A percentile compares a stretch with the other conserved stretches of the same genome.
phyloP scores from a whole-genome alignment of 2,797 vertebrate genomes.

The Trachops cirrhosus region DNA sequence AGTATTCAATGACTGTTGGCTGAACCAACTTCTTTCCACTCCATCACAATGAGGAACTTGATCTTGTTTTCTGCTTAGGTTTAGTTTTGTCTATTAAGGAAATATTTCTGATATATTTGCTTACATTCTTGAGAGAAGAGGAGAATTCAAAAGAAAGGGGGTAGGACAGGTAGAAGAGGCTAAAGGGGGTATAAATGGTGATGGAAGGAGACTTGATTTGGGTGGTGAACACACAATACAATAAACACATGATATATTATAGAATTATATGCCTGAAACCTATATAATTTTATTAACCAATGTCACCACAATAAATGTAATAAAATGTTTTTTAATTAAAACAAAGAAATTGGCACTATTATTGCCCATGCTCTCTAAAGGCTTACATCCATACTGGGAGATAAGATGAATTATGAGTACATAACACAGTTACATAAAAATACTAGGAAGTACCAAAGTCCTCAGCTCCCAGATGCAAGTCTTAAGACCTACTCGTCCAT shows the following conservation, averaged over 20 bases:
- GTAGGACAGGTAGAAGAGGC: not conserved
- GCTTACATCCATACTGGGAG: not conserved
- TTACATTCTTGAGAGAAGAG: not conserved
- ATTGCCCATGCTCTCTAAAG: not conserved
- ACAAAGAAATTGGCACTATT: not conserved
- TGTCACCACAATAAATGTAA: not conserved
- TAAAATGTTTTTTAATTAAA: not conserved
- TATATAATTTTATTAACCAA: not conserved
- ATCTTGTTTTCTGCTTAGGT: constrained; percentile 10
- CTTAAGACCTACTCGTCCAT: not conserved
- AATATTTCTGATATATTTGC: not conserved
- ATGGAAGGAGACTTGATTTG: not conserved
- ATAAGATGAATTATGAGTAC: not conserved
- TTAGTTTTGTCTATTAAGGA: not conserved
- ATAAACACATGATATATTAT: not conserved
- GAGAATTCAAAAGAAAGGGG: not conserved
- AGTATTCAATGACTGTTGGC: not conserved
- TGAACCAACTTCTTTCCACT: not conserved
- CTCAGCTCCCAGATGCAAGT: not conserved
- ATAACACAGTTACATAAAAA: not conserved
- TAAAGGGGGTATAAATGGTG: not conserved
- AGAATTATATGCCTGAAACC: not conserved
- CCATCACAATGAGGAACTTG: not conserved
- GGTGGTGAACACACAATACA: not conserved
- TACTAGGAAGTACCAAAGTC: not conserved